A percentile compares a stretch with the other conserved stretches of the same genome.
phyloP scores from a whole-genome alignment of 2,113 vertebrate species.

The Apaloderma vittatum region DNA sequence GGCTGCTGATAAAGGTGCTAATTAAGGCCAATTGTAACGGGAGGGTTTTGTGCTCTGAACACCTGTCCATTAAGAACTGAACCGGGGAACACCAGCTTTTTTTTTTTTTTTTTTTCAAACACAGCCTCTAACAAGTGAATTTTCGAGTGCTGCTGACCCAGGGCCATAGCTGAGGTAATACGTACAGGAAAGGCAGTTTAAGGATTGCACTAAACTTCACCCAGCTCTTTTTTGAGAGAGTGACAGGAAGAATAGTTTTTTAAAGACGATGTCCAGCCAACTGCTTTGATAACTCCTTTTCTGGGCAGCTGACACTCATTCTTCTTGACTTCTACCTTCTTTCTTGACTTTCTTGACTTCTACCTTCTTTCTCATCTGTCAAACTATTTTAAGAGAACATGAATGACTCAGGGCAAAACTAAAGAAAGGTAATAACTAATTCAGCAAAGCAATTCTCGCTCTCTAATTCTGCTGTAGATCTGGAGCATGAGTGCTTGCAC shows the following conservation, averaged over 20 bases:
- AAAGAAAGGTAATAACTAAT: neutral
- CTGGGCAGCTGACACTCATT: neutral
- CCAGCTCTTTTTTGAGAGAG: neutral
- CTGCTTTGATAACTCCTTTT: neutral
- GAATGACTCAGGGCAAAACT: neutral
- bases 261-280: neutral
- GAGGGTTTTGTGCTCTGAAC: constrained; percentile 34
- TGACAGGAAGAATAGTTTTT: neutral
- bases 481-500: neutral
- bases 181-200: neutral
- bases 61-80: constrained; percentile 50
- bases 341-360: neutral
- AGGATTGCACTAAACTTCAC: neutral
- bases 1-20: constrained; percentile 56
- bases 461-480: neutral
- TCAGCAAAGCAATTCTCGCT: neutral
- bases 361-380: neutral
- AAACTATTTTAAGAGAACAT: neutral
- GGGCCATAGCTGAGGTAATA: neutral
- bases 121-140: neutral
- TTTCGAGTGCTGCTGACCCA: neutral
- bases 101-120: neutral
- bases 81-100: neutral
- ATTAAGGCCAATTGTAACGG: constrained; percentile 54
- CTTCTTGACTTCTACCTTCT: neutral